Evolutionary conservation across 1,140 invertebrate species (phyloP).

Genomic region (Drosophila ogumai): DNA sequence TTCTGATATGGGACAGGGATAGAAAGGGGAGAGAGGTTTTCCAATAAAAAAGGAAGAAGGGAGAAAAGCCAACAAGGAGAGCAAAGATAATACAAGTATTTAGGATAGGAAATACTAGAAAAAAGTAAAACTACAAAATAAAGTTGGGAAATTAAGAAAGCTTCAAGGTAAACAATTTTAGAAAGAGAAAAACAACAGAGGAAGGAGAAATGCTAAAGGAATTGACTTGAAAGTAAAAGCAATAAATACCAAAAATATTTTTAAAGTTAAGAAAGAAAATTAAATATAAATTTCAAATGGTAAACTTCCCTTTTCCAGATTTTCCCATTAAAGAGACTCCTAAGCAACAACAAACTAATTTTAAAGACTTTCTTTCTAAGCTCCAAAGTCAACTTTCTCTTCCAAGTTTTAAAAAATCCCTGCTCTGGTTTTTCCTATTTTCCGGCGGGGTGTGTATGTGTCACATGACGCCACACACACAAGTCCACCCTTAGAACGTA

Average conservation of each 20-base stretch:
- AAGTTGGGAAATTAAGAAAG: no score
- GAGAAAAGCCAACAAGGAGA: no score
- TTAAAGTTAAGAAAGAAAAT: no score
- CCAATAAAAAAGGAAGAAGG: no score
- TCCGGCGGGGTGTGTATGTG: conserved; percentile 5
- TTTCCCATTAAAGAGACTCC: neutral
- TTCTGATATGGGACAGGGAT: conserved; percentile 43
- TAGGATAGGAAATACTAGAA: neutral
- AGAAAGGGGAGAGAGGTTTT: neutral
- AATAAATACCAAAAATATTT: no score
- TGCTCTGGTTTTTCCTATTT: neutral
- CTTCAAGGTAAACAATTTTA: no score
- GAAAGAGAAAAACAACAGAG: neutral
- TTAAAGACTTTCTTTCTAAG: neutral
- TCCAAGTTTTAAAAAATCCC: neutral
- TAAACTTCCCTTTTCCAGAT: no score
- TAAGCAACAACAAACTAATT: neutral
- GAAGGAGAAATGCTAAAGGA: neutral
- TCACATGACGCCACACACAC: conserved; percentile 8
- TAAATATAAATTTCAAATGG: no score
- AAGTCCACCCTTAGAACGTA: conserved; percentile 4
- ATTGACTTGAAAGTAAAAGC: no score
- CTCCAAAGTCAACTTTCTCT: conserved; percentile 4
- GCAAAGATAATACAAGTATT: neutral
- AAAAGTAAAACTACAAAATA: no score